Evolutionary conservation across 1,140 invertebrate species (phyloP).

Genomic region (Polypedilum vanderplanki): DNA sequence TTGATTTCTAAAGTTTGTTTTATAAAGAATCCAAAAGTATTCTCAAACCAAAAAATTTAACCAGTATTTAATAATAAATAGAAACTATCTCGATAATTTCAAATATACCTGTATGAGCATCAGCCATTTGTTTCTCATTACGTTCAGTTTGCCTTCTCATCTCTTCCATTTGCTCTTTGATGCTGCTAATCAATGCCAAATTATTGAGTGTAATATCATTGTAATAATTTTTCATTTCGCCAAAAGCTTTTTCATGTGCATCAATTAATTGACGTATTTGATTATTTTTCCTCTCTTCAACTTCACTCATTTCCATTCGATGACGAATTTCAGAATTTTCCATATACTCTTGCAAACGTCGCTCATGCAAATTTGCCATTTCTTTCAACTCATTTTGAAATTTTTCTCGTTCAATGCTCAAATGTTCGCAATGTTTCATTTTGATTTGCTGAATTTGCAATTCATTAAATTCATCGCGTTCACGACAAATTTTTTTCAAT

Average conservation of each 20-base stretch:
- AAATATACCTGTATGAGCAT: conserved; percentile 36
- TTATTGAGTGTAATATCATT: conserved; percentile 91
- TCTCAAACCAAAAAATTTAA: no score
- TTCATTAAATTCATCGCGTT: conserved; percentile 52
- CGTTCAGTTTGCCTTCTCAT: conserved; percentile 73
- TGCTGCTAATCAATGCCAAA: conserved; percentile 68
- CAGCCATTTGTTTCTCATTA: conserved; percentile 51
- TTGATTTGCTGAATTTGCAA: conserved; percentile 41
- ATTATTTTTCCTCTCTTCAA: conserved; percentile 83
- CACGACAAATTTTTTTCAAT: conserved; percentile 64
- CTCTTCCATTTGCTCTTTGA: conserved; percentile 81
- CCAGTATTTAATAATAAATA: no score
- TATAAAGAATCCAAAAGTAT: no score
- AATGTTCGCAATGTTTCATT: conserved; percentile 49
- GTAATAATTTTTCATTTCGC: conserved; percentile 87
- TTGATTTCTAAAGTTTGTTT: no score
- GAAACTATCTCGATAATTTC: neutral
- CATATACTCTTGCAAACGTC: conserved; percentile 64
- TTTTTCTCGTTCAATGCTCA: conserved; percentile 57
- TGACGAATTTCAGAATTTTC: conserved; percentile 68
- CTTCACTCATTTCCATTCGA: conserved; percentile 71
- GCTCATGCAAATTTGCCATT: conserved; percentile 73
- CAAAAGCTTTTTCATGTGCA: conserved; percentile 76
- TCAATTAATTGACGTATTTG: conserved; percentile 73
- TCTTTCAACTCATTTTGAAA: conserved; percentile 71